These are phyloP conservation scores for Chlamydotis undulata DNA, from an alignment of 2,113 vertebrate genomes.

Conservation along the genomic window DNA sequence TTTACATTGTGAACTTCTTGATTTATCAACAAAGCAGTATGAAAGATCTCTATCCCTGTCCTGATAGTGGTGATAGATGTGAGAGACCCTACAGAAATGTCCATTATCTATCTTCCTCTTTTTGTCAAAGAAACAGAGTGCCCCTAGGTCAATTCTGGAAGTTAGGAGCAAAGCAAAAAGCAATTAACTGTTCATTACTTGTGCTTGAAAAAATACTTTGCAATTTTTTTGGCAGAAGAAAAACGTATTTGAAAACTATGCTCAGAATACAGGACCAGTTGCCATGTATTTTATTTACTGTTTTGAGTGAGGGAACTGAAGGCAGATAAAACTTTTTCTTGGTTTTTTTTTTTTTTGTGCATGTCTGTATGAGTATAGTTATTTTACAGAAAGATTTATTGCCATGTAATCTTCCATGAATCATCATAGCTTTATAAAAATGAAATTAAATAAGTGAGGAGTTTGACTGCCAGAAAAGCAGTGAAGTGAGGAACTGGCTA, in stretches of 20 bases:
- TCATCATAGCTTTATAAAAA: not conserved
- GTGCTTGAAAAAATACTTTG: not conserved
- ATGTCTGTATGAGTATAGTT: not conserved
- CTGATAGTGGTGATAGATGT: conserved; percentile 49
- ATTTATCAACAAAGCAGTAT: not conserved
- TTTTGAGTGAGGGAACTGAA: not conserved
- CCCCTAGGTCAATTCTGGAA: not conserved
- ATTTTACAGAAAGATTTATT: not conserved
- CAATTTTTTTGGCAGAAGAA: not conserved
- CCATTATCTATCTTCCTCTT: conserved; percentile 5
- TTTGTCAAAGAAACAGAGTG: not conserved
- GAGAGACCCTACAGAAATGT: not conserved
- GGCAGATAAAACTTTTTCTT: not conserved
- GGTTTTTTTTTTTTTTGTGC: not conserved
- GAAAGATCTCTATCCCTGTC: not conserved
- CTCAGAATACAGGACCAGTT: not conserved
- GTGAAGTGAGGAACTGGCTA: not conserved
- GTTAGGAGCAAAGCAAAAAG: not conserved
- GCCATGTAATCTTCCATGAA: not conserved
- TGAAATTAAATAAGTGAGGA: not conserved
- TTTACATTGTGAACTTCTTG: not conserved
- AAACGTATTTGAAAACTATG: not conserved
- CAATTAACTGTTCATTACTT: conserved; percentile 5
- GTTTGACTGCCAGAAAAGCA: not conserved
- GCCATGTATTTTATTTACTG: not conserved